Base-by-base conservation (phyloP, 2,113 vertebrate genomes). In the Otus sunia region DNA sequence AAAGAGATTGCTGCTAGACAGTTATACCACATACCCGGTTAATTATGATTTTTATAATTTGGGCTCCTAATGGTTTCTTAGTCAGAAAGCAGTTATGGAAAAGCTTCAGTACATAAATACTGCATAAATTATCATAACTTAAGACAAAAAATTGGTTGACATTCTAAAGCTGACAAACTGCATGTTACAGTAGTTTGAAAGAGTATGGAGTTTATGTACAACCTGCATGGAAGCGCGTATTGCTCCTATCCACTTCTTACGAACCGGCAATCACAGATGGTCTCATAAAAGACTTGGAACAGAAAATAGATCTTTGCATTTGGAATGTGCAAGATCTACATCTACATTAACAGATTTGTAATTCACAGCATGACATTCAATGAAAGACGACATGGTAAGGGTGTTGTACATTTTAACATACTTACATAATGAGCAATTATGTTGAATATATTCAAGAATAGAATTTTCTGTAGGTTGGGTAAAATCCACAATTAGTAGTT, bases 81-180 rank as follows among this genome's bases (percentile, higher is more conserved):
- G 84, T 96, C 90, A 94, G 72, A 94, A 96, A 97, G 59, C 96
- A 89, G 88, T 97, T 87, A 96, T n/a, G 66, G 89, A 82, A 95
- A 96, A 71, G 37, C 49, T 88, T 90, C 30, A 82, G 81, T 78
- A 97, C 84, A 94, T 83, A 96, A 97, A 97, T 85, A 88, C 63
- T 94, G 92, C 96, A 98, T 97, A 95, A 80, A 97, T 98, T 94
- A 94, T 90, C 93, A 97, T 97, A 96, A 88, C 26, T 93, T 95
- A 91, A 79, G 76, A 80, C 91, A 89, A 50, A 50, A 96, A 91
- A 91, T 74, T 69, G 80, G 68, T 86, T 56, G 77, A 72, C 19
- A 5, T 49, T 92, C 84, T 82, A 55, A 91, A 96, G 86, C 75
- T 91, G 94, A 94, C 59, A 94, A 95, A 90, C 69, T 97, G 71